A percentile compares a stretch with the other conserved stretches of the same genome.
Evolutionary conservation across 2,797 vertebrate genomes (phyloP).

Genomic region (Anomalospiza imberbis): DNA sequence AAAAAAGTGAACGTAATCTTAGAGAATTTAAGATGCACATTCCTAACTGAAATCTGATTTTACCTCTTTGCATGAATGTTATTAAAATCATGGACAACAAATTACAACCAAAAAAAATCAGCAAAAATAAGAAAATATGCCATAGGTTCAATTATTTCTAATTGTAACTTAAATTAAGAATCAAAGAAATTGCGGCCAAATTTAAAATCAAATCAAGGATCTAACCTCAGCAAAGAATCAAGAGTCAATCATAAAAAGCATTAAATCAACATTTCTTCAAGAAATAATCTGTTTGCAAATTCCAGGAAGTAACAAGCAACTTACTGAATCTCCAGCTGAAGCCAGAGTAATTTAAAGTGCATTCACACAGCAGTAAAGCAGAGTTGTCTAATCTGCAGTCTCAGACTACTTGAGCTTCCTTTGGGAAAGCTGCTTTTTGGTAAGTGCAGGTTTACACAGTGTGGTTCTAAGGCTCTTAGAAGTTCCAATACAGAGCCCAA

Average conservation of each 20-base stretch:
- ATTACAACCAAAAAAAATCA: not conserved
- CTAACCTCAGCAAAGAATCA: not conserved
- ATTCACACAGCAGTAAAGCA: not conserved
- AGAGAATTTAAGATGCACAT: not conserved
- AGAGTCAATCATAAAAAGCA: not conserved
- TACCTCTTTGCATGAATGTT: not conserved
- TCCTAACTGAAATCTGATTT: not conserved
- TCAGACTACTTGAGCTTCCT: not conserved
- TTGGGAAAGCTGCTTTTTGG: not conserved
- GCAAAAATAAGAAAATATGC: not conserved
- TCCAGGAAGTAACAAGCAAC: not conserved
- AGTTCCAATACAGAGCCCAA: not conserved
- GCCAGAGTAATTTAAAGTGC: not conserved
- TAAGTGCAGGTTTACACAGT: not conserved
- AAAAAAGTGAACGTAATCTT: not conserved
- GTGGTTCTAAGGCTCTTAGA: not conserved
- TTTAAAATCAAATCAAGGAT: not conserved
- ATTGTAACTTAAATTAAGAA: not conserved
- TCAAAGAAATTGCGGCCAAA: not conserved
- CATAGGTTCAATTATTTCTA: not conserved
- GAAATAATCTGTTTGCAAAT: not conserved
- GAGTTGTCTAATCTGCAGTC: not conserved
- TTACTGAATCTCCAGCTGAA: not conserved
- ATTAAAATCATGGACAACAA: not conserved
- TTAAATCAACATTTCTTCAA: not conserved